A percentile compares a stretch with the other conserved stretches of the same genome.
Evolutionary conservation across 2,888 invertebrate species (phyloP).

Genomic region (Strigamia transsilvanica): DNA sequence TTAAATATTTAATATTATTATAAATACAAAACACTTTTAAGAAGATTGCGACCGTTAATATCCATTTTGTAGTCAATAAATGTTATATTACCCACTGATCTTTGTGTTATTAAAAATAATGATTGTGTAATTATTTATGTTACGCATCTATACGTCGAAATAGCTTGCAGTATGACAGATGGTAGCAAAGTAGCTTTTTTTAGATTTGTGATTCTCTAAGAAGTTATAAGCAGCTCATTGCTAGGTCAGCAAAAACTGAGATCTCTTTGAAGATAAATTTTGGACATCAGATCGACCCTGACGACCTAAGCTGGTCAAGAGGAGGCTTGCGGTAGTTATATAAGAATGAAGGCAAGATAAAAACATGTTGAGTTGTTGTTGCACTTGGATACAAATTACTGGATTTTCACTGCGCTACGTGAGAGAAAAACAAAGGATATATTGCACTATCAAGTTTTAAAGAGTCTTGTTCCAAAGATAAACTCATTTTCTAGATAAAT

Average conservation of each 20-base stretch:
- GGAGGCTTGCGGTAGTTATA: constrained; percentile 14
- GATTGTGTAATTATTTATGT: neutral
- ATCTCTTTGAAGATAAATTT: constrained; percentile 25
- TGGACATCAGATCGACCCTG: constrained; percentile 31
- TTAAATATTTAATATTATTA: no score
- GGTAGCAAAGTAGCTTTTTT: neutral
- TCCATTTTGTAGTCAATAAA: no score
- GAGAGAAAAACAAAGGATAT: neutral
- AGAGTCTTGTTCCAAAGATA: neutral
- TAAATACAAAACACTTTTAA: no score
- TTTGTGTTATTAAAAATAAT: no score
- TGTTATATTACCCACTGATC: no score
- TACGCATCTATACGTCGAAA: neutral
- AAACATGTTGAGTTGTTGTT: constrained; percentile 24
- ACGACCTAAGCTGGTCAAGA: constrained; percentile 30
- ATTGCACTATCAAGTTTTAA: neutral
- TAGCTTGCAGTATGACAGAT: neutral
- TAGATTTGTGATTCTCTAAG: constrained; percentile 13
- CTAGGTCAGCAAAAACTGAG: constrained; percentile 14
- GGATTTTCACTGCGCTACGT: constrained; percentile 16
- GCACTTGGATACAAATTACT: constrained; percentile 27
- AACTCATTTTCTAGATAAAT: neutral
- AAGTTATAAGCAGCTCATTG: constrained; percentile 31
- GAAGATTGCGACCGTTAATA: no score
- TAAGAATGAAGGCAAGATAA: constrained; percentile 22